Percentiles rank a stretch among this genome's conserved stretches.
phyloP scores from a whole-genome alignment of 2,113 vertebrate species.

The Psilopsiagon aymara region DNA sequence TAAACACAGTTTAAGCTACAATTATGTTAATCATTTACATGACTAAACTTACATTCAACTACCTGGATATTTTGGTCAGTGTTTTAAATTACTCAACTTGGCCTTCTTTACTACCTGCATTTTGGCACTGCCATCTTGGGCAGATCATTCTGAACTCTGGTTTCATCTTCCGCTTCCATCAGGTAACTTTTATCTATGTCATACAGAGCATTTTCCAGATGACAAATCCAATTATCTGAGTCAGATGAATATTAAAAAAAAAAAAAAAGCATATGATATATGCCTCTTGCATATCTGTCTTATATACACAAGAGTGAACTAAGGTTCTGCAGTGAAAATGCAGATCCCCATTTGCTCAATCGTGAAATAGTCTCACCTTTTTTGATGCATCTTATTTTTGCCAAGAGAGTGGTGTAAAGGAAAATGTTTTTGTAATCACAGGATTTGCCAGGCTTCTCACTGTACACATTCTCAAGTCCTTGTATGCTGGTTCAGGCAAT shows the following conservation, averaged over 20 bases:
- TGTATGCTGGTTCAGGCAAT: not conserved
- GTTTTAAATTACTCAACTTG: not conserved
- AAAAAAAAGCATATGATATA: not conserved
- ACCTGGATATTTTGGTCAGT: not conserved
- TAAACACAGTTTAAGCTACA: not conserved
- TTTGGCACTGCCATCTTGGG: not conserved
- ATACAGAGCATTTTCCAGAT: not conserved
- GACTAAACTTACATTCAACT: not conserved
- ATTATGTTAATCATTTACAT: not conserved
- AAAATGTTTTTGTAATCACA: not conserved
- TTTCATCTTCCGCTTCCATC: not conserved
- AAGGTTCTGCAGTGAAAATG: not conserved
- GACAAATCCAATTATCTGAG: not conserved
- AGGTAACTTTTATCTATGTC: not conserved
- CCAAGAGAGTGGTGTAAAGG: not conserved
- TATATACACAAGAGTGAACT: not conserved
- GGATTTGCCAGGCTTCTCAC: not conserved
- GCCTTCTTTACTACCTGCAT: not conserved
- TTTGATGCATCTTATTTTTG: not conserved
- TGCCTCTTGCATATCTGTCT: not conserved
- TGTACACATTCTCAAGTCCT: not conserved
- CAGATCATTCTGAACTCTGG: not conserved
- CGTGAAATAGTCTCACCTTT: not conserved
- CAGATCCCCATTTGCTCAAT: not conserved
- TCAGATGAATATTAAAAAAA: conserved; percentile 1